Conservation (phyloP, 2,888 invertebrate species). For the Penaeus monodon region DNA sequence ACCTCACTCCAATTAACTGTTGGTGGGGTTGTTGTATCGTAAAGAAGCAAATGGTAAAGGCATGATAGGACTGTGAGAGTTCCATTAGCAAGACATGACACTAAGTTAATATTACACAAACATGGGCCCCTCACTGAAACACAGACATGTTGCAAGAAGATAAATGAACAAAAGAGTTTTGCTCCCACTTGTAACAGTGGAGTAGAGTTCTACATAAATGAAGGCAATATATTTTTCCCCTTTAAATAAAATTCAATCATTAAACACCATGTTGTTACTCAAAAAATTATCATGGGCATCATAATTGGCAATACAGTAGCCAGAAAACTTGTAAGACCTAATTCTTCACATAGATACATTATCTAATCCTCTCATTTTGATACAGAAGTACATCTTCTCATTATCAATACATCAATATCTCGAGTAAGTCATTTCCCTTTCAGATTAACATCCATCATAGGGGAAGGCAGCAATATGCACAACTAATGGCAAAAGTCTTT, state of each 20-base stretch:
- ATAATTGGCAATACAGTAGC: slow-evolving; percentile 43
- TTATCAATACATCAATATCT: slow-evolving; percentile 3
- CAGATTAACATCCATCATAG: slow-evolving; percentile 33
- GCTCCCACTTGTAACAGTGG: slow-evolving; percentile 31
- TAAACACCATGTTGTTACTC: slow-evolving; percentile 42
- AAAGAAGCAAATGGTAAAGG: slow-evolving; percentile 45
- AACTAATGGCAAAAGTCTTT: slow-evolving; percentile 33
- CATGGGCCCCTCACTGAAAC: slow-evolving; percentile 62
- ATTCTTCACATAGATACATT: slow-evolving; percentile 23
- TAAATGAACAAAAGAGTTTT: slow-evolving; percentile 38
- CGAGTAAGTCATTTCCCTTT: slow-evolving; percentile 12
- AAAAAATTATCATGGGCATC: slow-evolving; percentile 40
- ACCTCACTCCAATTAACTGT: slow-evolving; percentile 43
- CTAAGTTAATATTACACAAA: slow-evolving; percentile 53
- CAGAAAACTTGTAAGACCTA: slow-evolving; percentile 34
- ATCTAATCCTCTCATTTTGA: slow-evolving; percentile 10
- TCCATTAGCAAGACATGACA: slow-evolving; percentile 55
- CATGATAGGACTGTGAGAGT: slow-evolving; percentile 52
- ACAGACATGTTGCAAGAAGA: slow-evolving; percentile 54
- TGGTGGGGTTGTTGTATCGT: slow-evolving; percentile 29
- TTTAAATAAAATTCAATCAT: slow-evolving; percentile 47
- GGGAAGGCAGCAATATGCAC: slow-evolving; percentile 20
- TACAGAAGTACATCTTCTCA: too few relatives aligned
- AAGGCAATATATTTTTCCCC: slow-evolving; percentile 37
- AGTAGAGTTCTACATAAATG: slow-evolving; percentile 42